These are phyloP conservation scores for Phoxinus phoxinus DNA, from an alignment of 2,113 vertebrate species.

Conservation along the genomic window DNA sequence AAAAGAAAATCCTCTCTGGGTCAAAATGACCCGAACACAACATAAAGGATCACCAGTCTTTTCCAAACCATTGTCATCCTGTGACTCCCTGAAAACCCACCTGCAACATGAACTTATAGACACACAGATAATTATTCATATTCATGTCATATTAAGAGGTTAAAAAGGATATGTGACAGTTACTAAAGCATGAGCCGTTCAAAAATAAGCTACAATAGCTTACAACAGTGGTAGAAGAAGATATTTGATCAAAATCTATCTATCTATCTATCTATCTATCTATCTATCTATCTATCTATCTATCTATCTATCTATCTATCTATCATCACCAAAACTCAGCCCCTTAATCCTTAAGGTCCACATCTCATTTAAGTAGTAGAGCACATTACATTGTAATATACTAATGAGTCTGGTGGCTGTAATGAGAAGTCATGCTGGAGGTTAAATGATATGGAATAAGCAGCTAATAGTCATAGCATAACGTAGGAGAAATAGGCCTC, in stretches of 20 bases:
- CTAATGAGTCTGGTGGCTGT: slow-evolving; percentile 1
- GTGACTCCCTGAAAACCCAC: slow-evolving; percentile 44
- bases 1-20: too few relatives aligned
- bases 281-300: too few relatives aligned
- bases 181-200: background rate
- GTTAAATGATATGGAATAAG: slow-evolving; percentile 38
- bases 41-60: slow-evolving; percentile 45
- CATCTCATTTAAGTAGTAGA: slow-evolving; percentile 8
- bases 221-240: background rate
- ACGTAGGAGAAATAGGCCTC: slow-evolving; percentile 28
- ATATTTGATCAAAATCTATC: background rate
- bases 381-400: background rate
- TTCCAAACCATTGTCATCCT: slow-evolving; percentile 50
- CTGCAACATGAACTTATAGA: slow-evolving; percentile 47
- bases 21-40: too few relatives aligned
- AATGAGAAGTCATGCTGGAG: slow-evolving; percentile 20
- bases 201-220: background rate
- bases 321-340: background rate
- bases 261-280: too few relatives aligned
- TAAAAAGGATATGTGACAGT: background rate
- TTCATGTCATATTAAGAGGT: background rate
- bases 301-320: too few relatives aligned
- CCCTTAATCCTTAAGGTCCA: background rate
- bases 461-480: slow-evolving; percentile 27
- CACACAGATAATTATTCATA: background rate